phyloP scores from a whole-genome alignment of 1,140 invertebrate genomes.

The Drosophila melanogaster region Release_6_plus_ISO1_MT NT_037436.4:320501-321000 shows the following conservation, averaged over 20 bases:
- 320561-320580: slow-evolving; percentile 20
- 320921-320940: background rate
- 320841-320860: too few relatives aligned
- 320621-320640: background rate
- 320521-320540: slow-evolving; percentile 12
- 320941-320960: slow-evolving; percentile 29
- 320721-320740: background rate
- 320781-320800: too few relatives aligned
- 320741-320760: background rate
- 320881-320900: slow-evolving; percentile 1
- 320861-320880: too few relatives aligned
- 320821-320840: too few relatives aligned
- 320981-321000: slow-evolving; percentile 22
- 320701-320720: background rate
- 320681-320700: too few relatives aligned
- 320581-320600: slow-evolving; percentile 2
- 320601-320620: background rate
- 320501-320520: slow-evolving; percentile 6
- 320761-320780: too few relatives aligned
- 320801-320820: too few relatives aligned
- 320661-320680: background rate
- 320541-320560: slow-evolving; percentile 37
- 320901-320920: slow-evolving; percentile 1
- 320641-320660: background rate
- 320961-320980: slow-evolving; percentile 30